Evolutionary conservation across 2,113 vertebrate species (phyloP).

Genomic region (Leuciscus idus): DNA sequence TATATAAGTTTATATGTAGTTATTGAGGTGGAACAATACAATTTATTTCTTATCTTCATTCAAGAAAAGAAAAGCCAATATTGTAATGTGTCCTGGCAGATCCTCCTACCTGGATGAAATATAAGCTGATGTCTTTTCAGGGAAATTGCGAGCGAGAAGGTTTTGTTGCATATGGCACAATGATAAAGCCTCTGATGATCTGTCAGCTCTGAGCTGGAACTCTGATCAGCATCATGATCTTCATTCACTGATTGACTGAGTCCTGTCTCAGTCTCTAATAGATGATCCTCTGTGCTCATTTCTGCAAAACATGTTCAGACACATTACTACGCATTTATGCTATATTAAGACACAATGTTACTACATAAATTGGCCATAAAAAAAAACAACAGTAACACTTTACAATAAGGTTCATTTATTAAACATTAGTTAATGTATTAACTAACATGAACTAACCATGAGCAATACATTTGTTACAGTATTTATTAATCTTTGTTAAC

Average conservation of each 20-base stretch:
- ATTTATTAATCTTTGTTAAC: too few relatives aligned
- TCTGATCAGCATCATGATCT: not conserved
- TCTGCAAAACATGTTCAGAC: not conserved
- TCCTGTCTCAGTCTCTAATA: not conserved
- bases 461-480: too few relatives aligned
- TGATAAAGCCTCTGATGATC: conserved; percentile 14
- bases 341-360: not conserved
- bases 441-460: too few relatives aligned
- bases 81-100: not conserved
- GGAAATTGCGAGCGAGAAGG: conserved; percentile 20
- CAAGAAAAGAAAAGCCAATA: not conserved
- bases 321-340: not conserved
- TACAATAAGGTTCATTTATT: too few relatives aligned
- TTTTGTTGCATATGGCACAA: conserved; percentile 27
- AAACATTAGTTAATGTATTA: too few relatives aligned
- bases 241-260: not conserved
- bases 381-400: not conserved
- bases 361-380: not conserved
- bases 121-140: conserved; percentile 39
- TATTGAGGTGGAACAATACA: not conserved
- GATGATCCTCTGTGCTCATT: not conserved
- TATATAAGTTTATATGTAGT: too few relatives aligned
- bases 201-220: not conserved
- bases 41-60: not conserved
- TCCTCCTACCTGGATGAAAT: conserved; percentile 37